Evolutionary conservation across 2,888 invertebrate species (phyloP).

Genomic region (Drosophila yooni): DNA sequence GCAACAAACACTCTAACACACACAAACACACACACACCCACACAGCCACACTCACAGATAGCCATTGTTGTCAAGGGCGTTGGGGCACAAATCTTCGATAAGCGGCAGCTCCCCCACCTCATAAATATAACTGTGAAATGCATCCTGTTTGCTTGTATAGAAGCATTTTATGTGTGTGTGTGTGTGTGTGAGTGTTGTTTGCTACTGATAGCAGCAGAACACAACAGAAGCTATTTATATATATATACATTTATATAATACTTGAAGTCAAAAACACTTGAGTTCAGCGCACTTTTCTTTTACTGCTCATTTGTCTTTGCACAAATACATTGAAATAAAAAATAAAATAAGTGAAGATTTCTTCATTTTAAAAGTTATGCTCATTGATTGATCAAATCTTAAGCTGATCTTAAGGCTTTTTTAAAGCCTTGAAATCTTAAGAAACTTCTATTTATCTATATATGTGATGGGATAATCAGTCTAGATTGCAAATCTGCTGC

Average conservation of each 20-base stretch:
- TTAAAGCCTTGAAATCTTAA: background rate
- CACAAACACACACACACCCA: constrained; percentile 2
- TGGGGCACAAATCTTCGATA: constrained; percentile 43
- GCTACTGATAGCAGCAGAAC: constrained; percentile 28
- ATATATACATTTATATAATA: constrained; percentile 8
- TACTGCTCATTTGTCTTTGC: background rate
- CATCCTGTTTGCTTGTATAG: constrained; percentile 34
- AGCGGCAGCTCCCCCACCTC: constrained; percentile 36
- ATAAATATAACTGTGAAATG: constrained; percentile 34
- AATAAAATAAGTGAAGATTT: background rate
- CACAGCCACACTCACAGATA: background rate
- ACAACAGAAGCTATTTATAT: constrained; percentile 11
- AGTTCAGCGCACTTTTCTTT: constrained; percentile 5
- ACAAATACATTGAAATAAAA: background rate
- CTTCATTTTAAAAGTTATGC: background rate
- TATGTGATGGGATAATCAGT: background rate
- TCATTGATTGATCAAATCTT: background rate
- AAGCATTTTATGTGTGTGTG: background rate
- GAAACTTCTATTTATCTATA: background rate
- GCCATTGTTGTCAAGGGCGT: constrained; percentile 41
- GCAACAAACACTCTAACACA: constrained; percentile 12
- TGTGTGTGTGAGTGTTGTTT: constrained; percentile 8
- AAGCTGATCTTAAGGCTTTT: background rate
- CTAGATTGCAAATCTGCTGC: background rate
- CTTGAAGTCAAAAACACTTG: constrained; percentile 9